A percentile compares a stretch with the other conserved stretches of the same genome.
phyloP scores from a whole-genome alignment of 1,140 invertebrate genomes.

The Apis laboriosa region DNA sequence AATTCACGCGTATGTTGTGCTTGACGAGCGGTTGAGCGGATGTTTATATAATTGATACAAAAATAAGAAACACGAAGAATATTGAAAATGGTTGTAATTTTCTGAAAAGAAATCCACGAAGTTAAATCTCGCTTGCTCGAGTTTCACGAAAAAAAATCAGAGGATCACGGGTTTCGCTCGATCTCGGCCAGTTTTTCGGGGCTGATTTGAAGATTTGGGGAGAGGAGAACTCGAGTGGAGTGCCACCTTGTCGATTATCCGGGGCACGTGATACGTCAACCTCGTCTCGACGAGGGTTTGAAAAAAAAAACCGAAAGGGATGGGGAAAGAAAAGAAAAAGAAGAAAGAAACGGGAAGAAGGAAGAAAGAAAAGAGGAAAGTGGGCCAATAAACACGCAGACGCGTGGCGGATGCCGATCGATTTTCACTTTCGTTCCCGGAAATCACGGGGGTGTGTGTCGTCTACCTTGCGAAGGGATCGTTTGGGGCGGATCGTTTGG shows the following conservation, averaged over 20 bases:
- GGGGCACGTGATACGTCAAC: constrained; percentile 57
- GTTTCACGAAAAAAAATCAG: constrained; percentile 39
- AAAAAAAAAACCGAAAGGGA: constrained; percentile 27
- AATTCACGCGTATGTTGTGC: too few species aligned
- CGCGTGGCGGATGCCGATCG: constrained; percentile 49
- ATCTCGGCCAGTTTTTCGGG: constrained; percentile 7
- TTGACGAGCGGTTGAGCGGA: too few species aligned
- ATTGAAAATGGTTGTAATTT: too few species aligned
- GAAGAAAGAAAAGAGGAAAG: constrained; percentile 34
- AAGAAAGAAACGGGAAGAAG: constrained; percentile 8
- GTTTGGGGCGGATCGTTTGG: not conserved
- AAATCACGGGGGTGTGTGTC: constrained; percentile 42
- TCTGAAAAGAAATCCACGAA: too few species aligned
- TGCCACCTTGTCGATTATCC: constrained; percentile 63
- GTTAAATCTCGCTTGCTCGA: constrained; percentile 68
- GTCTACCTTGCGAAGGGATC: not conserved
- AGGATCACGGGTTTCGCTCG: constrained; percentile 5
- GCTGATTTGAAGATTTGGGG: constrained; percentile 4
- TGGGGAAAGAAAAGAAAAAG: not conserved
- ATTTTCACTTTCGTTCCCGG: constrained; percentile 64
- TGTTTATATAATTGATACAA: too few species aligned
- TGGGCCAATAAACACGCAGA: constrained; percentile 65
- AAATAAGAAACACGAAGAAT: too few species aligned
- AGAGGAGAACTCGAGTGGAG: constrained; percentile 43
- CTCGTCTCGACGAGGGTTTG: constrained; percentile 17